These are phyloP conservation scores for Telmatochromis sp. DNA, from an alignment of 2,113 vertebrate species.

Conservation along the genomic window DNA sequence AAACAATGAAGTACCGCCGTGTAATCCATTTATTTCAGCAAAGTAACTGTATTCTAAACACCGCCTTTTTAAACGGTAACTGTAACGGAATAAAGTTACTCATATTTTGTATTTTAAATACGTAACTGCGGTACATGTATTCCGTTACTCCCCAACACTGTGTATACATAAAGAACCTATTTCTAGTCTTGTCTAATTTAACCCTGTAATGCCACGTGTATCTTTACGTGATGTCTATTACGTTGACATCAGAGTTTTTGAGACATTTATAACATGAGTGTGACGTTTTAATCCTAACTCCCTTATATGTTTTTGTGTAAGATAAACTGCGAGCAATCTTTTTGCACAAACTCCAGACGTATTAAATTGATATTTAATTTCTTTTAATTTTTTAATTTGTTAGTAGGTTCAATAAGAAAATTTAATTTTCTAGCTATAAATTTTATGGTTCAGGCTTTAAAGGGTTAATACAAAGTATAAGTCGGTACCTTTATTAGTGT, in stretches of 20 bases:
- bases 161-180: not conserved
- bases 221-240: not conserved
- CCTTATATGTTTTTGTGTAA: not conserved
- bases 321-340: not conserved
- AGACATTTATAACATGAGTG: not conserved
- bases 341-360: not conserved
- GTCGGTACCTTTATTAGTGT: not conserved
- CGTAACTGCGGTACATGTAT: fast-evolving
- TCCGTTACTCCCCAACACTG: too few relatives aligned
- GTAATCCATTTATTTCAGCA: too few relatives aligned
- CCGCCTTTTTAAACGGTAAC: fast-evolving
- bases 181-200: not conserved
- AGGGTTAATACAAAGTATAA: not conserved
- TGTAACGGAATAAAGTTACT: too few relatives aligned
- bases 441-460: not conserved
- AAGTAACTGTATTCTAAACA: too few relatives aligned
- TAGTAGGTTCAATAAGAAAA: not conserved
- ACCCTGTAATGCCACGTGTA: not conserved
- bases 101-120: too few relatives aligned
- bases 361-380: not conserved
- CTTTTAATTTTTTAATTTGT: not conserved
- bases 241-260: not conserved
- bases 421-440: not conserved
- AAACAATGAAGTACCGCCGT: too few relatives aligned
- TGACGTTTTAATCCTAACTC: not conserved